phyloP scores from a whole-genome alignment of 2,113 vertebrate genomes.

The Leucosticte australis region DNA sequence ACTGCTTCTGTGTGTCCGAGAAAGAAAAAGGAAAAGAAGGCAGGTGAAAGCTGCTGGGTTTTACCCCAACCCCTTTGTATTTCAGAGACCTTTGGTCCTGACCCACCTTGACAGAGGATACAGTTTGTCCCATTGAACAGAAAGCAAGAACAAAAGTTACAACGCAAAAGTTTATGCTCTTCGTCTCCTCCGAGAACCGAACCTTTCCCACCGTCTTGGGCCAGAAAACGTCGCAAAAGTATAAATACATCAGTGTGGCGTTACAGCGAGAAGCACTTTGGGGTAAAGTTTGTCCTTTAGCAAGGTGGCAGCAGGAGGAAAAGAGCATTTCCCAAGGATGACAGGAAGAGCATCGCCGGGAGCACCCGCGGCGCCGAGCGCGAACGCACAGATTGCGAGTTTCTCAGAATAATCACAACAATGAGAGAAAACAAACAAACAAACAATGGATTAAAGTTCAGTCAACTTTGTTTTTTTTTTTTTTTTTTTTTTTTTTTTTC shows the following conservation, averaged over 20 bases:
- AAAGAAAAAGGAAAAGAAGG: slow-evolving; percentile 36
- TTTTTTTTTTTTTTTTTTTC: background rate
- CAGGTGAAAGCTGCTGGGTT: background rate
- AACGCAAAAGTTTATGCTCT: slow-evolving; percentile 31
- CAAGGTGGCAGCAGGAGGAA: slow-evolving; percentile 36
- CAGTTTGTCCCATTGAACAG: slow-evolving; percentile 66
- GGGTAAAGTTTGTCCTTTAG: slow-evolving; percentile 33
- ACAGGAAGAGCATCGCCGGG: background rate
- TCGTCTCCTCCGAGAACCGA: slow-evolving; percentile 28
- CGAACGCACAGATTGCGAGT: background rate
- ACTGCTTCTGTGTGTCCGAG: slow-evolving; percentile 22
- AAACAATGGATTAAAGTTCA: slow-evolving; percentile 19
- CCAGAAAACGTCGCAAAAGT: slow-evolving; percentile 6
- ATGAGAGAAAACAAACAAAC: background rate
- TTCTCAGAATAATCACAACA: background rate
- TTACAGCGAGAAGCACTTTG: slow-evolving; percentile 53
- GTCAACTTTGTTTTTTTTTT: background rate
- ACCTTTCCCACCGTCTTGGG: background rate
- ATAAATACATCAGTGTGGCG: slow-evolving; percentile 28
- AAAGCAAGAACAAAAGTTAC: slow-evolving; percentile 47
- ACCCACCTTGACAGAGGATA: slow-evolving; percentile 66
- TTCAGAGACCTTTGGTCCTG: background rate
- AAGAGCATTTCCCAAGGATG: slow-evolving; percentile 43
- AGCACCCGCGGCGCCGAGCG: background rate
- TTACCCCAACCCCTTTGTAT: background rate